Percentiles rank a stretch among this genome's conserved stretches.
These are phyloP conservation scores for Pseudomyrmex dendroicus DNA, from an alignment of 1,140 invertebrate species.

Conservation along the genomic window DNA sequence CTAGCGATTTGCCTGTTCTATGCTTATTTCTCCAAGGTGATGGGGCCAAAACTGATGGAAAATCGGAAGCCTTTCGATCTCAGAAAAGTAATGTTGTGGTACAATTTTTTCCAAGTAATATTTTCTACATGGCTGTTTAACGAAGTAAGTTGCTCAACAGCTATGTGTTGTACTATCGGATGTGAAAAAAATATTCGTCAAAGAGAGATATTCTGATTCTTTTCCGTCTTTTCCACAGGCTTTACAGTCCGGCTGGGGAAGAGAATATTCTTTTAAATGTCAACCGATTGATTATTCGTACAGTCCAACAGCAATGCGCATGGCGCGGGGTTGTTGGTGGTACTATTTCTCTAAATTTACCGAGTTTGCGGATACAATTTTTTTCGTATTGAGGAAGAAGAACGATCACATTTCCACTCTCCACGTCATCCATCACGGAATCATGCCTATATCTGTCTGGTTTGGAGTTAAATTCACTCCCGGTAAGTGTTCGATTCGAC, in stretches of 20 bases:
- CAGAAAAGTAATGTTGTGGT: slow-evolving; percentile 91
- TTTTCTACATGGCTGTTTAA: slow-evolving; percentile 94
- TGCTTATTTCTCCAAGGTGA: slow-evolving; percentile 91
- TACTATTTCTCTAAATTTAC: slow-evolving; percentile 95
- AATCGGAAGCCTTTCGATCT: slow-evolving; percentile 95
- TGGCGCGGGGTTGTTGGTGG: slow-evolving; percentile 93
- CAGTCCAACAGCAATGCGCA: slow-evolving; percentile 91
- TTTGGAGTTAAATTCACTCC: slow-evolving; percentile 96
- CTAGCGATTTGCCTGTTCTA: slow-evolving; percentile 91
- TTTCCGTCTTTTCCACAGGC: slow-evolving; percentile 83
- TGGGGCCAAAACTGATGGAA: slow-evolving; percentile 95
- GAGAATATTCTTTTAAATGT: slow-evolving; percentile 93
- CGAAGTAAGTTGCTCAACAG: slow-evolving; percentile 87
- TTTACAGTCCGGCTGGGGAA: slow-evolving; percentile 88
- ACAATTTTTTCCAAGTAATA: slow-evolving; percentile 95
- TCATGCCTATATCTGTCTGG: slow-evolving; percentile 97
- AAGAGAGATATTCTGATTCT: not conserved
- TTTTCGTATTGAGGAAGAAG: slow-evolving; percentile 94
- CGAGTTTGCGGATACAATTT: slow-evolving; percentile 95
- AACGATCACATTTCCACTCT: slow-evolving; percentile 93
- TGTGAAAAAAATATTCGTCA: not conserved
- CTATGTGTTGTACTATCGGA: not conserved
- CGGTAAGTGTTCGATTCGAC: slow-evolving; percentile 85
- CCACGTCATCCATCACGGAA: slow-evolving; percentile 96
- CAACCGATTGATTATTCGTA: slow-evolving; percentile 96